Percentiles rank a stretch among this genome's conserved stretches.
Evolutionary conservation across 2,113 vertebrate genomes (phyloP).

Genomic region (Rhinoptilus africanus): DNA sequence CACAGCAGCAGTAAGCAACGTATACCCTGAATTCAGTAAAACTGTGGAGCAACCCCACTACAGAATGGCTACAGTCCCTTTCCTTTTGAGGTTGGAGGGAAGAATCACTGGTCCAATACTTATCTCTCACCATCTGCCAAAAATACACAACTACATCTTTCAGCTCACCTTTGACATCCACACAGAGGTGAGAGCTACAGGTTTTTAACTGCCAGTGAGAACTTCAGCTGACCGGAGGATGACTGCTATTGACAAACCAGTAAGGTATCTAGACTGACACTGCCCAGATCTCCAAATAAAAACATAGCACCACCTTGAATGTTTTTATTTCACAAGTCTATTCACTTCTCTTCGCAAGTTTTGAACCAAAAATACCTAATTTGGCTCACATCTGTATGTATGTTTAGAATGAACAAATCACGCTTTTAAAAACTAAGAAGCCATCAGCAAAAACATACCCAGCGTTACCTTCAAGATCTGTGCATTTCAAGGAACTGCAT

Average conservation of each 20-base stretch:
- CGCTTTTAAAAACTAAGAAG: background rate
- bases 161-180: background rate
- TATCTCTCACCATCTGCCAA: background rate
- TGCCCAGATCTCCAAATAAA: background rate
- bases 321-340: background rate
- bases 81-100: background rate
- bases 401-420: background rate
- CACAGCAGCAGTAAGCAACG: background rate
- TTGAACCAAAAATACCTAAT: background rate
- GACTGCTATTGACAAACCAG: background rate
- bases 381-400: background rate
- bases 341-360: background rate
- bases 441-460: background rate
- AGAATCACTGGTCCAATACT: background rate
- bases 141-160: background rate
- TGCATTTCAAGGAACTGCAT: background rate
- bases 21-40: fast-evolving
- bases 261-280: background rate
- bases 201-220: background rate
- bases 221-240: background rate
- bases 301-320: background rate
- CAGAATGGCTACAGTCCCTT: background rate
- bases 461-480: background rate
- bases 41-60: background rate
- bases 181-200: background rate